A percentile compares a stretch with the other conserved stretches of the same genome.
phyloP scores from a whole-genome alignment of 2,113 vertebrate species.

The Bolborhynchus lineola region DNA sequence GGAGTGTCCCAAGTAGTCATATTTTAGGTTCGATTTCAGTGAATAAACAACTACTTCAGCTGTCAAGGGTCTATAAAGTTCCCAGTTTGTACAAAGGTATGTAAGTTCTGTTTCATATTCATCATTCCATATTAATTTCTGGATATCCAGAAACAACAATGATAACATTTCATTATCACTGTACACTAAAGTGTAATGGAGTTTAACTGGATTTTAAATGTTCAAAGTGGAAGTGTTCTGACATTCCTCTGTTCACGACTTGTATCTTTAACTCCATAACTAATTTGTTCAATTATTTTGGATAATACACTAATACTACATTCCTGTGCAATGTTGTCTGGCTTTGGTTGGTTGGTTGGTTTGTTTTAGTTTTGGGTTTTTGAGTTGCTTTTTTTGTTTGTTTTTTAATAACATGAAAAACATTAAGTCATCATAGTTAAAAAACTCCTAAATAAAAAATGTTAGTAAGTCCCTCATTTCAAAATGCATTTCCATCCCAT shows the following conservation, averaged over 20 bases:
- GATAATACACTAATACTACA: not conserved
- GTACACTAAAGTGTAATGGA: not conserved
- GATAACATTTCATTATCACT: not conserved
- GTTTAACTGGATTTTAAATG: not conserved
- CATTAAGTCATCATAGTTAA: not conserved
- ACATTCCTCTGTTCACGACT: not conserved
- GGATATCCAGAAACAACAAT: not conserved
- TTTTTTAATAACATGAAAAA: not conserved
- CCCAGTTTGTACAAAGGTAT: not conserved
- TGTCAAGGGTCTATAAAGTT: not conserved
- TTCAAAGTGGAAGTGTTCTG: not conserved
- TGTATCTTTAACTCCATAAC: not conserved
- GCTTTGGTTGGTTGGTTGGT: not conserved
- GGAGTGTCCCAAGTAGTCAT: not conserved
- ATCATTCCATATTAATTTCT: not conserved
- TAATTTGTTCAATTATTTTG: not conserved
- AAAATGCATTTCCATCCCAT: not conserved
- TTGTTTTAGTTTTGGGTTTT: too few species aligned
- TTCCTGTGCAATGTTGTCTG: not conserved
- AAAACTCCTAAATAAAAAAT: not conserved
- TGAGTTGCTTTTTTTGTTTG: too few species aligned
- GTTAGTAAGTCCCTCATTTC: not conserved
- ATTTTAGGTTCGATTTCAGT: not conserved
- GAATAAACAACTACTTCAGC: not conserved
- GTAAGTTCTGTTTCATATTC: not conserved